Conservation (phyloP, 2,888 invertebrate species). For the Drosophila rubida region DNA sequence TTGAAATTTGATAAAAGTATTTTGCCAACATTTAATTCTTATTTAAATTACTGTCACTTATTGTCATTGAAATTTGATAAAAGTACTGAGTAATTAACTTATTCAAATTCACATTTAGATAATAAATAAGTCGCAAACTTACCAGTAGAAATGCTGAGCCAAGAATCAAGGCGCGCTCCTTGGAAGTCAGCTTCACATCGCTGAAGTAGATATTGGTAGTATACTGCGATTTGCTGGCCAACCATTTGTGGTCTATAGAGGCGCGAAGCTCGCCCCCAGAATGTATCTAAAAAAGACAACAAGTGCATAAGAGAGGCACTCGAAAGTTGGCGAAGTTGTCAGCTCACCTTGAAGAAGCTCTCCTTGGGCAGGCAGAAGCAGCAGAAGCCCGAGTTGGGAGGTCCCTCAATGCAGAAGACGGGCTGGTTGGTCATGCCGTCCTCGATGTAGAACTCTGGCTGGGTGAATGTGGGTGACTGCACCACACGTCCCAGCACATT, state of each 20-base stretch:
- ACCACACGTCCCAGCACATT: constrained; percentile 89
- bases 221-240: constrained; percentile 89
- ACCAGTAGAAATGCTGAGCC: constrained; percentile 94
- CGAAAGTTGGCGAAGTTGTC: fast-evolving
- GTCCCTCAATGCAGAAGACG: constrained; percentile 90
- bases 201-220: constrained; percentile 92
- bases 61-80: too few species aligned
- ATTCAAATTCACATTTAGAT: too few species aligned
- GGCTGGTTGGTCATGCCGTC: constrained; percentile 87
- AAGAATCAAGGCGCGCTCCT: constrained; percentile 91
- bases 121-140: constrained; percentile 68
- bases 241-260: constrained; percentile 90
- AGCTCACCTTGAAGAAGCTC: constrained; percentile 78
- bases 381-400: constrained; percentile 87
- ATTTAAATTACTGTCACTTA: too few species aligned
- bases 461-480: constrained; percentile 89
- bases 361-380: constrained; percentile 84
- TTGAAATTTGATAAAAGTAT: too few species aligned
- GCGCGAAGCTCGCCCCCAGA: constrained; percentile 82
- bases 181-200: constrained; percentile 88
- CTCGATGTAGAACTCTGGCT: constrained; percentile 89
- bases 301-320: not conserved
- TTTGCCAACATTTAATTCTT: too few species aligned
- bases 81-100: too few species aligned
- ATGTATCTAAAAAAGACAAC: constrained; percentile 86